Conservation (phyloP, 2,113 vertebrate genomes). For the Conger conger region DNA sequence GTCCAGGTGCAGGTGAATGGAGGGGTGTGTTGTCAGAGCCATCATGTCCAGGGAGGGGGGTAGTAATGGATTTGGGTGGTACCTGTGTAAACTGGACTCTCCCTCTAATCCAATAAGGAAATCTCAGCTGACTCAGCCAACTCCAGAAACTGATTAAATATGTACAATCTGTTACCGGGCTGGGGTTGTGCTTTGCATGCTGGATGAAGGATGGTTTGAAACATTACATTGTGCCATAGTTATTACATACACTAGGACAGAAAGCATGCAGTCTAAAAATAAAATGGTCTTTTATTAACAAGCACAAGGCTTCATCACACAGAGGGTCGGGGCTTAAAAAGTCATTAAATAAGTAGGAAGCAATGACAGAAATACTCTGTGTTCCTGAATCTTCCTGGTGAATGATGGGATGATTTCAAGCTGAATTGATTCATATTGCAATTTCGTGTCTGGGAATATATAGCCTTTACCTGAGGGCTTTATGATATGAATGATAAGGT, state of each 20-base stretch:
- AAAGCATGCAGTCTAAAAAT: background rate
- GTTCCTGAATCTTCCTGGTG: background rate
- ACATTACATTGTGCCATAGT: background rate
- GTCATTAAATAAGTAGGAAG: background rate
- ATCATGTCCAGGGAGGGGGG: background rate
- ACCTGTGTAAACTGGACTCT: slow-evolving; percentile 2
- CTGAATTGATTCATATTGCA: background rate
- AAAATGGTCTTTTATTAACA: background rate
- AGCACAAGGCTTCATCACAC: background rate
- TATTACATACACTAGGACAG: background rate
- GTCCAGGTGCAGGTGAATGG: background rate
- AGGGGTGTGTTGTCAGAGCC: background rate
- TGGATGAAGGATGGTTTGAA: background rate
- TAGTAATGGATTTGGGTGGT: background rate
- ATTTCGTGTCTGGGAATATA: background rate
- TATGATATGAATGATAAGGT: too few relatives aligned
- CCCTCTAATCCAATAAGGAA: slow-evolving; percentile 37
- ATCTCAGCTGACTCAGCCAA: background rate
- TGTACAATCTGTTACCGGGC: background rate
- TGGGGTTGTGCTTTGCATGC: background rate
- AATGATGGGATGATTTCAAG: background rate
- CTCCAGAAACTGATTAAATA: background rate
- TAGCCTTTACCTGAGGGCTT: too few relatives aligned
- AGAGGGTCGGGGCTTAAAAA: background rate
- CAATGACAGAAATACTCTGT: background rate